Percentiles rank a stretch among this genome's conserved stretches.
Evolutionary conservation across 2,113 vertebrate species (phyloP).

Genomic region (Calcarius ornatus): DNA sequence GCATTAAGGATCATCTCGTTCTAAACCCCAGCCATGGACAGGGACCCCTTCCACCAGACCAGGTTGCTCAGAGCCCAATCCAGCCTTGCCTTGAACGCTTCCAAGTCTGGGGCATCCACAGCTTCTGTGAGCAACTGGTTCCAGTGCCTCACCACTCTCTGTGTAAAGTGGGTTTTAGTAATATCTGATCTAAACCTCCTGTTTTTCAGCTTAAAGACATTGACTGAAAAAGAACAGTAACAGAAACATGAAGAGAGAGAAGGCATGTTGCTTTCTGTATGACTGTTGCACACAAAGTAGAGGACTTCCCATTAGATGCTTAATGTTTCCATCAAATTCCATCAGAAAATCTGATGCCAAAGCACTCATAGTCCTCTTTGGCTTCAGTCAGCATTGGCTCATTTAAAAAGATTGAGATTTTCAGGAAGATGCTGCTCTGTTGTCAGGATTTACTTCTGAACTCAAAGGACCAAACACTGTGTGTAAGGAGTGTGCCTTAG

Average conservation of each 20-base stretch:
- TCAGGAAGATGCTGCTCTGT: background rate
- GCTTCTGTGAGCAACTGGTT: background rate
- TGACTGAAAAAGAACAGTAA: background rate
- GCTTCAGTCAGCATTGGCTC: background rate
- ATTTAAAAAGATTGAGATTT: background rate
- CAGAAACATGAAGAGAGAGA: background rate
- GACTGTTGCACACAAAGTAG: background rate
- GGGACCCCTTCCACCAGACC: background rate
- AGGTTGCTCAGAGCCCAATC: background rate
- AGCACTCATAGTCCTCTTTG: background rate
- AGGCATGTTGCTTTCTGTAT: background rate
- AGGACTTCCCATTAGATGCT: background rate
- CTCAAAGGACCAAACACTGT: background rate
- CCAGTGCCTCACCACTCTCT: background rate
- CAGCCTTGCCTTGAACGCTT: background rate
- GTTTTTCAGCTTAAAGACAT: background rate
- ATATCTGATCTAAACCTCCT: background rate
- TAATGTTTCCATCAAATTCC: accelerated
- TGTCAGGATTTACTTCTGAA: background rate
- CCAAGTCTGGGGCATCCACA: background rate
- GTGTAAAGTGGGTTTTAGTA: accelerated
- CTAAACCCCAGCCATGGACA: background rate
- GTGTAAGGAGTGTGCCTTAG: background rate
- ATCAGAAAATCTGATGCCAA: background rate
- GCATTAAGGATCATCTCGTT: background rate